Evolutionary conservation across 35 echinoderm and acorn worm genomes (phyloP), one percentile per base, ranked within the genome.

Genomic region (Acanthaster planci): DNA sequence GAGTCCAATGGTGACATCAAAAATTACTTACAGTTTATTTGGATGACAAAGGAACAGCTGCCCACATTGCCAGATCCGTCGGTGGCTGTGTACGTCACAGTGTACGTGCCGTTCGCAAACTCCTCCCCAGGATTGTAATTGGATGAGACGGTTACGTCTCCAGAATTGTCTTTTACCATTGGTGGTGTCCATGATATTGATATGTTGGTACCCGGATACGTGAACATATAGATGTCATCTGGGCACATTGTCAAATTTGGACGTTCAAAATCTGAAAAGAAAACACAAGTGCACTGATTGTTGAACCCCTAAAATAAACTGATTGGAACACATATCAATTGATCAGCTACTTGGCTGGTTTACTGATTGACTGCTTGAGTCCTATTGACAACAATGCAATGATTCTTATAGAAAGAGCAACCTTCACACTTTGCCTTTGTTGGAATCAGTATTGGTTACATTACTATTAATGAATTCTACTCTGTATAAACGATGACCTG

Each of bases 91-190:
- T 89, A 94, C 6, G 31, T 51, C 4, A 89, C 86, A 14, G 55
- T 68, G 1, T 82, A 77, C 5, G 22, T 27, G 22, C 87, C 87
- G 4, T 89, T 86, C 10, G 0, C 15, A 53, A 94, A 86, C 16
- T 27, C 32, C 38, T 76, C 58, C 1, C 81, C 77, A 32, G 92
- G 47, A n/a, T 35, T 38, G 19, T 81, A 39, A 2, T 40, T 89
- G 9, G 90, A 76, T 5, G 78, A 82, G 47, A 92, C 19, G 32
- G 60, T 87, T 1, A 87, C 86, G 37, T n/a, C 12, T 51, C 76
- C 56, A 22, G 85, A 89, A 60, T 92, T 92, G 55, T 92, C 90
- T 0, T 60, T 55, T 40, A 78, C 90, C 5, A 78, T 92, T 7
- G 90, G 90, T 23, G 60, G 77, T 7, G 34, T 37, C 90, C 90